Base-by-base conservation (phyloP, 2,113 vertebrate genomes). In the Zosterops lateralis region DNA sequence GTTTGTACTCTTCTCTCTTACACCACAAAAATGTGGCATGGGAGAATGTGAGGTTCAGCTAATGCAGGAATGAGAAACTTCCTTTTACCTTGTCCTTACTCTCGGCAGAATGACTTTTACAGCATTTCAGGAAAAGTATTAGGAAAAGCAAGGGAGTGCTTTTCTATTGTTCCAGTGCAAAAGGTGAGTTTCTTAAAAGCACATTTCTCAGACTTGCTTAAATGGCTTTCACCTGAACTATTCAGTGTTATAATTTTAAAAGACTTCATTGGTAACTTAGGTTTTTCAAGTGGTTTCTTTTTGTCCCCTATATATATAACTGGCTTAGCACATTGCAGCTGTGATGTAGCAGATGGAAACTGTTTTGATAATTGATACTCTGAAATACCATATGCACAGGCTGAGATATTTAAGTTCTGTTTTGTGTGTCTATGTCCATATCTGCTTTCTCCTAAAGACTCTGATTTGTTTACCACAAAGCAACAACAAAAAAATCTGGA, bases 331-430 rank as follows among this genome's bases (percentile, higher is more conserved):
- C 44, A 58, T 42, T 82, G 73, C 61, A 92, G 81, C 80, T 93
- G 53, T 19, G 4, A 61, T 84, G 60, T 57, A 94, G 73, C 81
- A 93, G 88, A 92, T 89, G 74, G 68, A 83, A 95, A 84, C 50
- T 83, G 42, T 90, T 96, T 87, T 71, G 75, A 51, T 83, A 95
- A 92, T 53, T 87, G 73, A 44, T 90, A 53, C 40, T 94, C 56
- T 92, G 81, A 92, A 92, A 91, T 79, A 76, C 62, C 58, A 90
- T 93, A 72, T 78, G 60, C 53, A 66, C 40, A 66, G 56, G 48
- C 25, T 64, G 40, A 78, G 71, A 92, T 72, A 84, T 40, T 90
- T 68, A 84, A 90, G 40, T 67, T 64, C 28, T 93, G 48, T 73
- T 79, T 83, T 77, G 8, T 28, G 17, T 53, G n/a, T 82, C 54